phyloP scores from a whole-genome alignment of 2,797 vertebrate genomes.

The Craterocephalus amniculus region DNA sequence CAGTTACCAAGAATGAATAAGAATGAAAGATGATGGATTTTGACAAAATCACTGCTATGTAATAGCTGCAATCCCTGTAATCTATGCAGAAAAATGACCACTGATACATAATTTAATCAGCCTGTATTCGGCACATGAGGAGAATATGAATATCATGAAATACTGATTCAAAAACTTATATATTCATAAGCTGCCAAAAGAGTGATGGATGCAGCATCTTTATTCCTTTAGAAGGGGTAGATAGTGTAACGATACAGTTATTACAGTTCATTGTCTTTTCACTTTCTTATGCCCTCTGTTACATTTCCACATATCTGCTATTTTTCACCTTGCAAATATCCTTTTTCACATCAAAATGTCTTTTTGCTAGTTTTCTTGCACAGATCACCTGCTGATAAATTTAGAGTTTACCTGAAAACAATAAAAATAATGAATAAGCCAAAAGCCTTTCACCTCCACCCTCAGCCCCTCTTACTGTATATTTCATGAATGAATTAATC shows the following conservation, averaged over 20 bases:
- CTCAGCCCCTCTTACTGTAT: slow-evolving; percentile 49
- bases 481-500: slow-evolving; percentile 48
- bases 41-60: slow-evolving; percentile 39
- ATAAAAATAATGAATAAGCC: slow-evolving; percentile 51
- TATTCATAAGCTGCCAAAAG: slow-evolving; percentile 34
- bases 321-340: slow-evolving; percentile 1
- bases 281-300: neutral
- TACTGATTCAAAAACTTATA: slow-evolving; percentile 31
- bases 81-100: slow-evolving; percentile 25
- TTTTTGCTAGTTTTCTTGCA: slow-evolving; percentile 41
- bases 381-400: slow-evolving; percentile 33
- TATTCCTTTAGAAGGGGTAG: neutral
- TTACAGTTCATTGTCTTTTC: neutral
- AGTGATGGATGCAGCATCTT: slow-evolving; percentile 21
- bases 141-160: slow-evolving; percentile 41
- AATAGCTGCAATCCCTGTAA: slow-evolving; percentile 32
- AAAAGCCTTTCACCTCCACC: slow-evolving; percentile 47
- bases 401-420: slow-evolving; percentile 33
- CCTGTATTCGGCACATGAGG: slow-evolving; percentile 21
- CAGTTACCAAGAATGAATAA: slow-evolving; percentile 53
- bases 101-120: slow-evolving; percentile 44
- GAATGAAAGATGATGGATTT: slow-evolving; percentile 53
- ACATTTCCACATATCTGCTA: slow-evolving; percentile 4
- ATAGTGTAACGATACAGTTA: slow-evolving; percentile 15
- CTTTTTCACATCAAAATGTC: slow-evolving; percentile 34